A percentile compares a stretch with the other conserved stretches of the same genome.
These are phyloP conservation scores for Campylorhamphus procurvoides DNA, from an alignment of 2,113 vertebrate genomes.

Conservation along the genomic window DNA sequence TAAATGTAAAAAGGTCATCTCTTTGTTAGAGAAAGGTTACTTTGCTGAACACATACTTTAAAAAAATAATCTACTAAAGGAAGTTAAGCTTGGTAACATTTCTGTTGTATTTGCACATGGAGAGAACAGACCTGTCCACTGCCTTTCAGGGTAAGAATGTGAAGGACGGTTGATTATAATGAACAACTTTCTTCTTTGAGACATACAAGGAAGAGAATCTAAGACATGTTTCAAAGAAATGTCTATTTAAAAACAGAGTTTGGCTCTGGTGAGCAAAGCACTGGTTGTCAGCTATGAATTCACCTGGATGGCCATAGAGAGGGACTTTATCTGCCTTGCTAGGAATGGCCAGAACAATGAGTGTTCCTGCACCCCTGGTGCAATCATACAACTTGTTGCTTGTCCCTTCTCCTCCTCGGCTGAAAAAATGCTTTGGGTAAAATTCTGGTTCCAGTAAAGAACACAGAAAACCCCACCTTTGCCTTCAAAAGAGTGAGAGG, in stretches of 20 bases:
- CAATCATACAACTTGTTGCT: not conserved
- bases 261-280: not conserved
- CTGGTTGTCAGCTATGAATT: not conserved
- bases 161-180: not conserved
- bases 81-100: conserved; percentile 31
- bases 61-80: conserved; percentile 20
- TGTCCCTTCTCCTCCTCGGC: not conserved
- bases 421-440: not conserved
- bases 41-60: not conserved
- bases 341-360: not conserved
- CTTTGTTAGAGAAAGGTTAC: conserved; percentile 47
- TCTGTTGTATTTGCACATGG: conserved; percentile 24
- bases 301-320: not conserved
- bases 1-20: conserved; percentile 57
- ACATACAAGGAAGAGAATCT: not conserved
- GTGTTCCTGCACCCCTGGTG: not conserved
- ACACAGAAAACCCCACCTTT: not conserved
- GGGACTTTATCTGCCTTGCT: not conserved
- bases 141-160: not conserved
- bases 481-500: not conserved
- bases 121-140: not conserved
- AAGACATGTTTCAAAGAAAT: not conserved
- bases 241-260: not conserved
- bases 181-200: not conserved
- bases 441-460: not conserved